Evolutionary conservation across 2,888 invertebrate genomes (phyloP), one percentile per base, ranked within the genome.

Genomic region (Acleris emargana): DNA sequence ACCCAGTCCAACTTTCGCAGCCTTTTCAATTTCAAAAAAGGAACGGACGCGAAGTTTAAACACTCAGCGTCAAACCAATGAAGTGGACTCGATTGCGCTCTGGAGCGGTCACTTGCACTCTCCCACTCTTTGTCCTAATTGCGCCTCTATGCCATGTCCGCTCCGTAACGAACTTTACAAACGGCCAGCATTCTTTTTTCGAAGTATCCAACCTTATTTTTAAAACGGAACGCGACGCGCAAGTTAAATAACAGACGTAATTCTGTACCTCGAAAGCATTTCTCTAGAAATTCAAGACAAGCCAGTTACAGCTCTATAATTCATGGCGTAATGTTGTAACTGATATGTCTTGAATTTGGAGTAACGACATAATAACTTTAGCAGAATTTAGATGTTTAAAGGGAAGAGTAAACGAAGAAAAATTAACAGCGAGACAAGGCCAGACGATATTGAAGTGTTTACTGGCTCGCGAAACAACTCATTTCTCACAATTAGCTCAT

Each of bases 401-500:
- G 53, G 47, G 59, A 69, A 72, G 17, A 68, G 70, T 71, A 72
- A 78, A 80, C 77, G 81, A 80, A 81, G 83, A 80, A 80, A 75
- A 74, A 77, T 76, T 71, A 69, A 74, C 73, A 59, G 73, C 76
- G 73, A 73, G 17, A 1, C 73, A 73, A 70, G 68, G 71, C 73
- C 76, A 76, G 77, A 74, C 71, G 73, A 77, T 81, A 84, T 82
- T 77, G 79, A 80, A 83, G 77, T 69, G 73, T 77, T 78, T 76
- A 71, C 71, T 68, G 68, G 64, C 72, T 71, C 71, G 72, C 73
- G 76, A 75, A 81, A 78, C 76, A 79, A 80, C 81, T 82, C 83
- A 85, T 88, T 85, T 83, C 79, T 89, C 85, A 86, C 87, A 89
- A 89, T 89, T 88, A 89, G 83, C 78, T 69, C 71, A 74, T 77